Evolutionary conservation across 1,140 invertebrate species (phyloP).

Genomic region (Euglossa dilemma): DNA sequence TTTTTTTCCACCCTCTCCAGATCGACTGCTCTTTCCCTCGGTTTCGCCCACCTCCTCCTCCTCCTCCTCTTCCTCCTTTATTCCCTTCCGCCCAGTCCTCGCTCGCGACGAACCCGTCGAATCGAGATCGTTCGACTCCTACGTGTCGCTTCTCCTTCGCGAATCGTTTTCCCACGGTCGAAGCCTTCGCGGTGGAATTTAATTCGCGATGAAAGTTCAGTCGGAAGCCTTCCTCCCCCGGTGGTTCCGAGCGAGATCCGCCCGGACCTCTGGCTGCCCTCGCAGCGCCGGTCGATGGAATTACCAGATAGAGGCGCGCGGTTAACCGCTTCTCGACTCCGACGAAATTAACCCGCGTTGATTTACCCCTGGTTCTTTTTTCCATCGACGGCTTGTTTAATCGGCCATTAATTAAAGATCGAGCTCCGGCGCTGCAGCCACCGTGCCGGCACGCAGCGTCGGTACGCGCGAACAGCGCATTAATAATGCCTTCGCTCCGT

Average conservation of each 20-base stretch:
- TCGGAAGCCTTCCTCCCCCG: no score
- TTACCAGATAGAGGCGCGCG: not conserved
- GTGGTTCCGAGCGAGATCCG: no score
- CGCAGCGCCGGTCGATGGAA: not conserved
- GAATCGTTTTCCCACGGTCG: no score
- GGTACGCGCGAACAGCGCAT: constrained; percentile 49
- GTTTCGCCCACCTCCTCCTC: not conserved
- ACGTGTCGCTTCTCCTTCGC: not conserved
- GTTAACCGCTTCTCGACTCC: not conserved
- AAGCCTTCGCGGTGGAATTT: not conserved
- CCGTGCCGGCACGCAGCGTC: constrained; percentile 16
- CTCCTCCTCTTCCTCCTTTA: no score
- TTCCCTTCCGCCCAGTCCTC: not conserved
- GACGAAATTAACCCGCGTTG: not conserved
- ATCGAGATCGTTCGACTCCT: not conserved
- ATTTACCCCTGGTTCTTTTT: constrained; percentile 2
- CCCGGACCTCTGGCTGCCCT: no score
- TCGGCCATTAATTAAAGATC: constrained; percentile 53
- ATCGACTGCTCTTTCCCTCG: not conserved
- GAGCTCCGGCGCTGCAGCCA: not conserved
- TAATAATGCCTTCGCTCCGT: constrained; percentile 47
- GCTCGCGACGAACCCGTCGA: no score
- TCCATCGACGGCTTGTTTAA: constrained; percentile 31
- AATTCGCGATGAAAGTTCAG: not conserved
- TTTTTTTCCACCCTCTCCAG: not conserved